Percentiles rank a stretch among this genome's conserved stretches.
These are phyloP conservation scores for Grallaria varia DNA, from an alignment of 2,113 vertebrate genomes.

Conservation along the genomic window DNA sequence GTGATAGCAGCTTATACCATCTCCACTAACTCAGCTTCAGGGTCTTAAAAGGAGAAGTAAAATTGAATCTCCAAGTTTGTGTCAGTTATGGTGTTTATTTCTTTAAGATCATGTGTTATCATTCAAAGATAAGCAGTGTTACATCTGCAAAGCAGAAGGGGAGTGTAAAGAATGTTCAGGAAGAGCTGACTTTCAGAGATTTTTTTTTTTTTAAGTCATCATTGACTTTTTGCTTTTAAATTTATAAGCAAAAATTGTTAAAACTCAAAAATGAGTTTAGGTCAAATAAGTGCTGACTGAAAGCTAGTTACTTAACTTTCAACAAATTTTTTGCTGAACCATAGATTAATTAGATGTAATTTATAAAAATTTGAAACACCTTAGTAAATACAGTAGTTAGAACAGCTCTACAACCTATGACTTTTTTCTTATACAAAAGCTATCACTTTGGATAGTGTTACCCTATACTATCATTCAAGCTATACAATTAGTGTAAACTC, in stretches of 20 bases:
- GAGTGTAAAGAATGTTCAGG: background rate
- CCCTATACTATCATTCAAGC: background rate
- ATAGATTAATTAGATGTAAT: background rate
- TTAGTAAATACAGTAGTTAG: background rate
- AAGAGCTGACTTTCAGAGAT: background rate
- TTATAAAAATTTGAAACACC: background rate
- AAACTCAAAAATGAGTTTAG: background rate
- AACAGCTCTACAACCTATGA: background rate
- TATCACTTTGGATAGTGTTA: background rate
- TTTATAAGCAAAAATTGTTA: background rate
- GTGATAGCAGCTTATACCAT: background rate
- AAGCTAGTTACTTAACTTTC: background rate
- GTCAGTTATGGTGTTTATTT: background rate
- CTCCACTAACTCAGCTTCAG: background rate
- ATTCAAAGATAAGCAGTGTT: background rate
- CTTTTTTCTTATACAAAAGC: background rate
- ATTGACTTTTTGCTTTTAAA: background rate
- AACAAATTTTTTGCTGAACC: background rate
- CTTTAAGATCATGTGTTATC: background rate
- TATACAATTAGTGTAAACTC: background rate
- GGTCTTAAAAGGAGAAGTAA: background rate
- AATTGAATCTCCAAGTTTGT: background rate
- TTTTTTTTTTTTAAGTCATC: background rate
- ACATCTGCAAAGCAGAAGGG: background rate
- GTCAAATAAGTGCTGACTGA: background rate